Base-by-base conservation (phyloP, 2,113 vertebrate genomes). In the Gobio gobio region DNA sequence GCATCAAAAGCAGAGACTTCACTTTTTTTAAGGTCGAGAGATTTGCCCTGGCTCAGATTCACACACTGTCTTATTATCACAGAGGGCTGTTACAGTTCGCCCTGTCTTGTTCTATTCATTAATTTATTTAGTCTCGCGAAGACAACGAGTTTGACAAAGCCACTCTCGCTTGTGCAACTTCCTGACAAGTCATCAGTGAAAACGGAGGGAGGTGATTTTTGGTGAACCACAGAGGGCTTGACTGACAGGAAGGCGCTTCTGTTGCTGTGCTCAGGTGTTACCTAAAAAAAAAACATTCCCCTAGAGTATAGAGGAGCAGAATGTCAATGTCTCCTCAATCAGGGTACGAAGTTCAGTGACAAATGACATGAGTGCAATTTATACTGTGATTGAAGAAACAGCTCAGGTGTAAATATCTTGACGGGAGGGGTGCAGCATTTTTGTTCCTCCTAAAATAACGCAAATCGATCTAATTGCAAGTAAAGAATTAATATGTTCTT, bases 1-100 rank as follows among this genome's bases (percentile, higher is more conserved):
- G 73, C 87, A 94, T 94, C 92, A 94, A 92, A 92, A 93, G 90
- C 49, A 83, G 78, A 86, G 89, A 90, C 90, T 90, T 73, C 76
- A 89, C 81, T 88, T 89, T 85, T 40, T 59, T 83, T 49, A n/a
- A 18, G 85, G 86, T 66, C 73, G 82, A 64, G 78, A 84, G 77
- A 66, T 87, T 86, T 74, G 74, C 85, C 88, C 80, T 63, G 83
- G 77, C 82, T 91, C 86, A 47, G 26, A 88, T 89, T 88, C 29
- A 10, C 87, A 87, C 86, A 74, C 83, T 88, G 83, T 81, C 87
- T 88, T 86, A 89, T 90, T 87, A 73, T 90, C 86, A 90, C 84
- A 88, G 83, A 80, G 29, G 75, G 86, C 80, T 83, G 81, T 89
- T 89, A 85, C 83, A 86, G 91, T 89, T 90, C 85, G 73, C 61